Evolutionary conservation across 1,140 invertebrate genomes (phyloP), one percentile per base, ranked within the genome.

Genomic region (Macrosteles quadrilineatus): DNA sequence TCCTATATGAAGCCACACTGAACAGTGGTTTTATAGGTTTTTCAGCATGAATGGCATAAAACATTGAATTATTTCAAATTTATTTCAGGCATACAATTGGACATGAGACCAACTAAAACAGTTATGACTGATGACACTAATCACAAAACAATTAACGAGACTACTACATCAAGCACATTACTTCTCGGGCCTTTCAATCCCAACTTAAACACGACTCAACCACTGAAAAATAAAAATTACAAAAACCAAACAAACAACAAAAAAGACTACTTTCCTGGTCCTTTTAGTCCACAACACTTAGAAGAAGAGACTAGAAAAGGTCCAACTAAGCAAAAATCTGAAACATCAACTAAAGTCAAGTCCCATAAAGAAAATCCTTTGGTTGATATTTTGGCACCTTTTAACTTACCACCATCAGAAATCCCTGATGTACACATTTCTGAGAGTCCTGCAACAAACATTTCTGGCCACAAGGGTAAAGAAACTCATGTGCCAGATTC

Each of bases 141-240:
- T 4, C 12, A 31, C 12, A 40, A 57, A 29, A 57, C 47, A 29
- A 68, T 17, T 25, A 64, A 64, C 55, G 25, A 27, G 30, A 57
- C 43, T 21, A 57, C 31, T 57, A 31, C 53, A 30, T n/a, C 47
- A 45, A 2, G 1, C 12, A 36, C 53, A 14, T 70, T 70, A 14
- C 70, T 74, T 63, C 72, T 74, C 23, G 72, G 72, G n/a, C 72
- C 73, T 57, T 73, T 68, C 66, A 74, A 74, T 53, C 72, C 73
- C 19, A 62, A 74, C 67, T 67, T 53, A 32, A 32, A 55, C 19
- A 17, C 2, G 36, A 43, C 64, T 29, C 23, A 11, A 47, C 31
- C 40, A 21, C 31, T 31, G 14, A 69, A 62, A 55, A 36, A 40
- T 4, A 69, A 69, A 47, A 23, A 19, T 64, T 50, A 36, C 29